Evolutionary conservation across 2,888 invertebrate genomes (phyloP), one percentile per base, ranked within the genome.

Genomic region (Rhabditoides inermis): DNA sequence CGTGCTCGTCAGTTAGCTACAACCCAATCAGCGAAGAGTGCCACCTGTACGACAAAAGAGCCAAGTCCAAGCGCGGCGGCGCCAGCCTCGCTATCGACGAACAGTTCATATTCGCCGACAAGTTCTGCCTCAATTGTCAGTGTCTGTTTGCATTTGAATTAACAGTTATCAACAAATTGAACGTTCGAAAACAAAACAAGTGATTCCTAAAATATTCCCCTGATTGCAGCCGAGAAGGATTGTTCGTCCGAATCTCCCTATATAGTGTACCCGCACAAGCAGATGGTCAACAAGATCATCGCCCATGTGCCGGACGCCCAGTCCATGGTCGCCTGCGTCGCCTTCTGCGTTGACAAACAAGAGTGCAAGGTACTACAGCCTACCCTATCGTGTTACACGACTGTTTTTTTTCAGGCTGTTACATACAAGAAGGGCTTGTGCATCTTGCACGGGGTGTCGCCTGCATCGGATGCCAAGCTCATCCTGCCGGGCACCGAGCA

Each of bases 61-160:
- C 47, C 3, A 35, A 56, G 10, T 49, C 53, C n/a, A 37, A 56
- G 5, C 49, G 30, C 3, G 48, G 45, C 6, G 51, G 50, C 41
- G 58, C 64, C 2, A 18, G 37, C 3, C 20, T 64, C n/a, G 53
- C 54, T 2, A 54, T 55, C 22, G 57, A 60, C 32, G 55, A 60
- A 30, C 51, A 63, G n/a, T 49, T 55, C 40, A 61, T 55, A 18
- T 64, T 64, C 44, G 64, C 57, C 5, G 64, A 67, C 46, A 67
- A 67, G 26, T 67, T 67, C 49, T 67, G 67, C 36, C 51, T 67
- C n/a, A n/a, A n/a, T n/a, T n/a, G n/a, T n/a, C n/a, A n/a, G n/a
- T n/a, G n/a, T n/a, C n/a, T n/a, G n/a, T n/a, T n/a, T n/a, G n/a
- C n/a, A n/a, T n/a, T n/a, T n/a, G n/a, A n/a, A n/a, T n/a, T n/a